Conservation (phyloP, 2,888 invertebrate species). For the Altica lythri region DNA sequence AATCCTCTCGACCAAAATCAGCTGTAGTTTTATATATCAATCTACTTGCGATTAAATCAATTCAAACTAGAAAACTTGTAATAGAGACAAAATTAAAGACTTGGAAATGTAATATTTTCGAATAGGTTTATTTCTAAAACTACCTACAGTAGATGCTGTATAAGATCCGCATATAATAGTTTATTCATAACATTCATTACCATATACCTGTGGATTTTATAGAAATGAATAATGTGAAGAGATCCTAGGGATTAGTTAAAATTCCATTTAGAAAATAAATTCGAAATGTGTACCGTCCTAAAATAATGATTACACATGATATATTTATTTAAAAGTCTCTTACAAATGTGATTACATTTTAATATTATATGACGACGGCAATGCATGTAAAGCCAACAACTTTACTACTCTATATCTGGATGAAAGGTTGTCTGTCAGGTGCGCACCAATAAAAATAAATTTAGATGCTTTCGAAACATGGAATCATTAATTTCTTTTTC, state of each 20-base stretch:
- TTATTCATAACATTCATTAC: slow-evolving; percentile 6
- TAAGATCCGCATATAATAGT: too few relatives aligned
- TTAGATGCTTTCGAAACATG: too few relatives aligned
- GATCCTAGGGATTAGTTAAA: slow-evolving; percentile 40
- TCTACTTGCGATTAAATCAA: too few relatives aligned
- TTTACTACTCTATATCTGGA: slow-evolving; percentile 47
- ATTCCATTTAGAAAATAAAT: slow-evolving; percentile 42
- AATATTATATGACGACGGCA: slow-evolving; percentile 51
- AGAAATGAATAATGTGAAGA: slow-evolving; percentile 22
- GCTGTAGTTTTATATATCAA: too few relatives aligned
- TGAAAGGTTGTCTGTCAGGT: slow-evolving; percentile 32
- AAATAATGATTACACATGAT: slow-evolving; percentile 39
- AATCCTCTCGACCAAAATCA: too few relatives aligned
- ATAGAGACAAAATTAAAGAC: too few relatives aligned
- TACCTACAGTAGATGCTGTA: too few relatives aligned
- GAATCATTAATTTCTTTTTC: too few relatives aligned
- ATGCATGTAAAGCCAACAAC: slow-evolving; percentile 49
- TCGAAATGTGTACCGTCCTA: slow-evolving; percentile 25
- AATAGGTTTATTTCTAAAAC: too few relatives aligned
- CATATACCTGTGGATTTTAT: slow-evolving; percentile 1
- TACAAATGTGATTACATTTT: slow-evolving; percentile 56
- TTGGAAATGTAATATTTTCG: too few relatives aligned
- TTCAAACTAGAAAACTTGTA: too few relatives aligned
- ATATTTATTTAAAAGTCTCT: slow-evolving; percentile 48
- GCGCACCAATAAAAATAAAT: slow-evolving; percentile 6